Conservation (phyloP, 2,797 vertebrate genomes). For the Gambelia wislizenii region DNA sequence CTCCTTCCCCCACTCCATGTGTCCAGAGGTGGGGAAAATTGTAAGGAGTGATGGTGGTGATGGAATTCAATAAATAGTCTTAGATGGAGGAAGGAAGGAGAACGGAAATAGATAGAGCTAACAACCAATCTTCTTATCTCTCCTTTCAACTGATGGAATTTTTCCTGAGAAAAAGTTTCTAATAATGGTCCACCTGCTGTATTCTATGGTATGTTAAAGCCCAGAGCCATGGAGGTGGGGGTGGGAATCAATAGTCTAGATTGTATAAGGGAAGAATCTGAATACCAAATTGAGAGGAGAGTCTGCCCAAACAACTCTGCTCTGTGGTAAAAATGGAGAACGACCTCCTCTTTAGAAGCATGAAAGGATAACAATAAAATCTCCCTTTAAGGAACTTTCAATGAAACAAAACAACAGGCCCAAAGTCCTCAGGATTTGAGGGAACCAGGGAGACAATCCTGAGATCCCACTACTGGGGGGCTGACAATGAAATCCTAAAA, state of each 20-base stretch:
- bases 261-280: neutral
- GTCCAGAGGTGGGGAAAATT: neutral
- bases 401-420: fast-evolving
- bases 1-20: neutral
- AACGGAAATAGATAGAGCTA: neutral
- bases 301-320: neutral
- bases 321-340: neutral
- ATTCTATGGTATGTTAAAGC: neutral
- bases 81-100: neutral
- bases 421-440: neutral
- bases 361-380: neutral
- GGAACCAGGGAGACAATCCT: neutral
- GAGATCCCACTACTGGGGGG: neutral
- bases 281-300: neutral
- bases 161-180: neutral
- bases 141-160: neutral
- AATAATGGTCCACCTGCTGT: neutral
- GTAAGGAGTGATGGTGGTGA: too few relatives aligned
- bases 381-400: neutral
- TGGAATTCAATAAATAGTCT: neutral
- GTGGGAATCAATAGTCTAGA: fast-evolving
- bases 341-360: neutral
- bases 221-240: fast-evolving
- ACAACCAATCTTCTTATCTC: neutral
- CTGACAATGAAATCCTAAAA: neutral